phyloP scores from a whole-genome alignment of 2,113 vertebrate species.

The Phrynosoma platyrhinos region DNA sequence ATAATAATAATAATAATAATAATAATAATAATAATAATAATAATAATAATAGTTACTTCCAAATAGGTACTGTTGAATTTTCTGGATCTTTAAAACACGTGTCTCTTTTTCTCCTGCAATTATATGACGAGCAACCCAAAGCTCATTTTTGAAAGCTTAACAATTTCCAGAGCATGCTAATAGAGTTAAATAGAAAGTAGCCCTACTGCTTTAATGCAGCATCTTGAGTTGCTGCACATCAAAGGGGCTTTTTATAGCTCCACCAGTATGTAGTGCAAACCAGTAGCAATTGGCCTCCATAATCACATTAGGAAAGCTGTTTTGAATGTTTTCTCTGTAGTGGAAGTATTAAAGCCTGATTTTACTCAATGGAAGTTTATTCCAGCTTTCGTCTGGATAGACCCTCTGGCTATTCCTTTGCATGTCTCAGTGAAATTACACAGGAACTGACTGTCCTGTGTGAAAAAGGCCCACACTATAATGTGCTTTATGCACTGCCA shows the following conservation, averaged over 20 bases:
- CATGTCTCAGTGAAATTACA: conserved; percentile 11
- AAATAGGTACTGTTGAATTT: conserved; percentile 65
- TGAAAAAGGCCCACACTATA: not conserved
- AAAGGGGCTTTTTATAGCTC: conserved; percentile 35
- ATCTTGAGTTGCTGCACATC: conserved; percentile 28
- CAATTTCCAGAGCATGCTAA: conserved; percentile 53
- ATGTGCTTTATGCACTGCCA: not conserved
- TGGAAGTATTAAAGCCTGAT: not conserved
- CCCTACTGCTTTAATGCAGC: conserved; percentile 2
- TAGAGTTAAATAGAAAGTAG: conserved; percentile 43
- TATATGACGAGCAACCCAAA: conserved; percentile 59
- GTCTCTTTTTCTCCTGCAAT: conserved; percentile 66
- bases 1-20: not conserved
- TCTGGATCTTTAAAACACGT: conserved; percentile 61
- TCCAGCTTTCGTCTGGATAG: not conserved
- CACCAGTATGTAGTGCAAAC: conserved; percentile 34
- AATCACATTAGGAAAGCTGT: conserved; percentile 41
- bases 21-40: conserved; percentile 10
- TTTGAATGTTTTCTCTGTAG: conserved; percentile 33
- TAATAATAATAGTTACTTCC: conserved; percentile 24
- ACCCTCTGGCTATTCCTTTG: conserved; percentile 11
- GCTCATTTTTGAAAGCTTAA: conserved; percentile 56
- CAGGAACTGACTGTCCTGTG: conserved; percentile 8
- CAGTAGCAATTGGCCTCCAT: conserved; percentile 39
- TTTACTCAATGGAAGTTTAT: not conserved